These are phyloP conservation scores for Enteromius paludinosus DNA, from an alignment of 2,797 vertebrate genomes.

Conservation along the genomic window DNA sequence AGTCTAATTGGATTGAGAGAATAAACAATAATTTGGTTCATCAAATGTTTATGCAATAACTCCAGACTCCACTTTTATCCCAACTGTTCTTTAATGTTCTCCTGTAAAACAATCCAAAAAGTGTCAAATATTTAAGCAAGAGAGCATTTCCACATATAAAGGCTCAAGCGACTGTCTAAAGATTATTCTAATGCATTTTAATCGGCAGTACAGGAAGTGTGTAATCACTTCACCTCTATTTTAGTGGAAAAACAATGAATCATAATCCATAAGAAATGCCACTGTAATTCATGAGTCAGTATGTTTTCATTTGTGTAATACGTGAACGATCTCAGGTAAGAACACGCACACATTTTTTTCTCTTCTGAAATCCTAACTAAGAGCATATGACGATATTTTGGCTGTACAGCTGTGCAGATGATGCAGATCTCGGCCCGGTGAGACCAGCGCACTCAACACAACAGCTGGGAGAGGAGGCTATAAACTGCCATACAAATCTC, in stretches of 20 bases:
- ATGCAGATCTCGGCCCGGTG: neutral
- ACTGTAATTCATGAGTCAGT: constrained; percentile 1
- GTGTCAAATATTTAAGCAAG: neutral
- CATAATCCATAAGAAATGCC: constrained; percentile 32
- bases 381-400: constrained; percentile 15
- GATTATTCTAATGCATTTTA: neutral
- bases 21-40: neutral
- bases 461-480: constrained; percentile 39
- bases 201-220: neutral
- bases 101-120: neutral
- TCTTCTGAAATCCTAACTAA: neutral
- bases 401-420: constrained; percentile 25
- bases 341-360: neutral
- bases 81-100: neutral
- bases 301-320: constrained; percentile 24
- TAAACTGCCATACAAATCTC: constrained; percentile 39
- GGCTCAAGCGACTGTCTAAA: neutral
- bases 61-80: constrained; percentile 1
- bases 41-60: constrained; percentile 1
- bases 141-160: neutral
- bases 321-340: constrained; percentile 24
- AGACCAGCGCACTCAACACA: constrained; percentile 24
- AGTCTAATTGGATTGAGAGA: neutral
- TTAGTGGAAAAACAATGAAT: constrained; percentile 9
- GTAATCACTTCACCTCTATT: neutral